Percentiles rank a stretch among this genome's conserved stretches.
Evolutionary conservation across 2,888 invertebrate genomes (phyloP).

Genomic region (Chloromyia formosa): DNA sequence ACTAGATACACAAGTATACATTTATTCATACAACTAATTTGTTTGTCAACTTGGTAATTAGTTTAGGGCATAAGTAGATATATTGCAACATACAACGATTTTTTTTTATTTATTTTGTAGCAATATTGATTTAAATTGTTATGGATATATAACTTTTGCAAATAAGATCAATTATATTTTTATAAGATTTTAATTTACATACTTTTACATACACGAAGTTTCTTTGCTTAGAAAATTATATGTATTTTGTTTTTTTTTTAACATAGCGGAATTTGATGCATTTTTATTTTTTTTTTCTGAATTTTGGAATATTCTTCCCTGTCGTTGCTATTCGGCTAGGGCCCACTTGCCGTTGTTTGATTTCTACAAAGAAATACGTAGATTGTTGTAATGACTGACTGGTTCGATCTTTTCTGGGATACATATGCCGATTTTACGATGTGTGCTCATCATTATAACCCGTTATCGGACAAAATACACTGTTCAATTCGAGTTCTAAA

Average conservation of each 20-base stretch:
- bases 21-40: background rate
- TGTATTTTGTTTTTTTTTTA: conserved; percentile 24
- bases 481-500: too few relatives aligned
- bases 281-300: conserved; percentile 25
- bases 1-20: conserved; percentile 32
- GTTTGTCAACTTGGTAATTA: background rate
- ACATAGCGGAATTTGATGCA: conserved; percentile 12
- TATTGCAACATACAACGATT: background rate
- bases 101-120: conserved; percentile 37
- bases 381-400: too few relatives aligned
- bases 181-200: conserved; percentile 25
- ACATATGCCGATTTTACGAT: too few relatives aligned
- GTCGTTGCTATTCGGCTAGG: too few relatives aligned
- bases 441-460: too few relatives aligned
- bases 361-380: too few relatives aligned
- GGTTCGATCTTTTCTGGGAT: too few relatives aligned
- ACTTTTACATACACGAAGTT: conserved; percentile 14
- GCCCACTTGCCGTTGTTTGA: too few relatives aligned
- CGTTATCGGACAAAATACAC: too few relatives aligned
- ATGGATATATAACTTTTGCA: background rate
- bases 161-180: background rate
- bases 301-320: too few relatives aligned
- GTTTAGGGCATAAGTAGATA: background rate
- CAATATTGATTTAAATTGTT: conserved; percentile 9
- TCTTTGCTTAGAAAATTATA: conserved; percentile 39